These are phyloP conservation scores for Pectinophora gossypiella DNA, from an alignment of 1,140 invertebrate genomes.

Conservation along the genomic window DNA sequence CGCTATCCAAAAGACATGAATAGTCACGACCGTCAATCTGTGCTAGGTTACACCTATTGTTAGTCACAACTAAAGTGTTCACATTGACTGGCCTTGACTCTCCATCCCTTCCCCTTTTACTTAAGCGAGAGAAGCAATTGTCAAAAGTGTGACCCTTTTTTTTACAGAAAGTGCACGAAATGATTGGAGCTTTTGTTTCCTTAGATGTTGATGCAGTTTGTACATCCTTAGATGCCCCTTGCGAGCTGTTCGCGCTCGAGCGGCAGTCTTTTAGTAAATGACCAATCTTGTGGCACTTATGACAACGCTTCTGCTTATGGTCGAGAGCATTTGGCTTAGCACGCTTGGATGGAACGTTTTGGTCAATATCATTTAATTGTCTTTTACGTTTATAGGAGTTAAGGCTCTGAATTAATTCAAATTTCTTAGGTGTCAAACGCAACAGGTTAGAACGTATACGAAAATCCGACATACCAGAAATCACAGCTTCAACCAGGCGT, in stretches of 20 bases:
- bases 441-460: background rate
- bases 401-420: background rate
- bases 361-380: background rate
- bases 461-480: conserved; percentile 1
- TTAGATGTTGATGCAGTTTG: background rate
- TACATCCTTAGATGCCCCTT: background rate
- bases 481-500: background rate
- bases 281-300: background rate
- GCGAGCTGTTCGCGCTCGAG: background rate
- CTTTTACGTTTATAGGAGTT: background rate
- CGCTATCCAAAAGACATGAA: no score
- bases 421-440: background rate
- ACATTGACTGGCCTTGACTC: background rate
- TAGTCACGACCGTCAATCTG: no score
- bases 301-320: background rate
- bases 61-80: background rate
- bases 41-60: no score
- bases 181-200: background rate
- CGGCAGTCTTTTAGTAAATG: background rate
- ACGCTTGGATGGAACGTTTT: background rate
- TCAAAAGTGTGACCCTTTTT: background rate
- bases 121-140: background rate
- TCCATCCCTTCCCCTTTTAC: background rate
- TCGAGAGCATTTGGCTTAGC: background rate
- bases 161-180: background rate